phyloP scores from a whole-genome alignment of 2,797 vertebrate species.

The Dallia pectoralis region DNA sequence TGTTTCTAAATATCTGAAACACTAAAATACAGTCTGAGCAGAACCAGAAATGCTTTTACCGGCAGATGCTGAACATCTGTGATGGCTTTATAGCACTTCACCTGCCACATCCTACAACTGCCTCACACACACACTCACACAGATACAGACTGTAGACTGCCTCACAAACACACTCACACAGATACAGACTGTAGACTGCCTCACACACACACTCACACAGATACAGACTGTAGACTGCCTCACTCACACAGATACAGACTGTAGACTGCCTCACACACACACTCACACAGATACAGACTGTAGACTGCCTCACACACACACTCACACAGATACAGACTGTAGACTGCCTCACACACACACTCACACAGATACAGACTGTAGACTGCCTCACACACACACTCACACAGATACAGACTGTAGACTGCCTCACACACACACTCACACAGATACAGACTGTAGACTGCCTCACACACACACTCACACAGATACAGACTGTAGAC shows the following conservation, averaged over 20 bases:
- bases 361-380: constrained; percentile 11
- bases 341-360: constrained; percentile 28
- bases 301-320: constrained; percentile 27
- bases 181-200: constrained; percentile 22
- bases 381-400: constrained; percentile 27
- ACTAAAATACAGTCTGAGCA: no score
- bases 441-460: constrained; percentile 8
- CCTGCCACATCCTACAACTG: constrained; percentile 23
- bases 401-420: constrained; percentile 10
- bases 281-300: constrained; percentile 10
- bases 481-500: constrained; percentile 12
- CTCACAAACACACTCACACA: constrained; percentile 15
- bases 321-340: constrained; percentile 9
- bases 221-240: constrained; percentile 10
- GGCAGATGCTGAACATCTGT: constrained; percentile 28
- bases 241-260: no score
- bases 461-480: constrained; percentile 31
- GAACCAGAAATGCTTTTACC: no score
- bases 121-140: constrained; percentile 18
- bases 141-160: constrained; percentile 9
- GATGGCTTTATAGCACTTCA: constrained; percentile 5
- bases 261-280: constrained; percentile 29
- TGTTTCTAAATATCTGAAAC: no score
- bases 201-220: constrained; percentile 16
- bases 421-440: constrained; percentile 29